Evolutionary conservation across 37 sponge, comb jelly and placozoan genomes (phyloP), one percentile per base, ranked within the genome.

Genomic region (Aplysina aerophoba): DNA sequence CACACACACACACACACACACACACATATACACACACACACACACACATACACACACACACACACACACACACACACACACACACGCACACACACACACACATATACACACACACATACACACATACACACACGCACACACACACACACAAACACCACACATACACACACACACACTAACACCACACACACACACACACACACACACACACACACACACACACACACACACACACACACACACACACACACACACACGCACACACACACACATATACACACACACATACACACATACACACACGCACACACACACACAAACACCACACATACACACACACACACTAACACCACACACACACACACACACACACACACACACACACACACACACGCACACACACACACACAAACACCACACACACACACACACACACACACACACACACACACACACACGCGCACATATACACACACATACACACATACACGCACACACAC

Each of bases 331-430:
- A 74, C 78, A 74, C 78, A 74, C 78, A 74, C 37, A 28, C 37
- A 74, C 78, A 74, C 78, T 35, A 34, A 74, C 78, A 74, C 78
- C 41, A 38, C 38, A 28, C 54, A 74, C 78, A 74, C 78, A 74
- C 78, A 74, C 78, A 74, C 78, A 74, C 78, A 38, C 33, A 74
- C 78, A 74, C 78, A 74, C 78, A 74, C 78, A 74, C 78, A 74
- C 78, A 74, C 11, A 28, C 37, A 74, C 33, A 74, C 33, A 74
- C 33, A 74, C 38, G 34, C 33, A 74, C 38, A 28, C 78, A 74
- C 78, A 74, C 78, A 74, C 38, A 31, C 38, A 74, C 78, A 28
- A 34, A 74, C 37, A 28, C 37, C n/a, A 28, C 78, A 74, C 78
- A 74, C 78, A 74, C 78, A 28, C 41, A 74, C 78, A 28, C 41